These are phyloP conservation scores for Megaleporinus macrocephalus DNA, from an alignment of 2,113 vertebrate genomes.

Conservation along the genomic window DNA sequence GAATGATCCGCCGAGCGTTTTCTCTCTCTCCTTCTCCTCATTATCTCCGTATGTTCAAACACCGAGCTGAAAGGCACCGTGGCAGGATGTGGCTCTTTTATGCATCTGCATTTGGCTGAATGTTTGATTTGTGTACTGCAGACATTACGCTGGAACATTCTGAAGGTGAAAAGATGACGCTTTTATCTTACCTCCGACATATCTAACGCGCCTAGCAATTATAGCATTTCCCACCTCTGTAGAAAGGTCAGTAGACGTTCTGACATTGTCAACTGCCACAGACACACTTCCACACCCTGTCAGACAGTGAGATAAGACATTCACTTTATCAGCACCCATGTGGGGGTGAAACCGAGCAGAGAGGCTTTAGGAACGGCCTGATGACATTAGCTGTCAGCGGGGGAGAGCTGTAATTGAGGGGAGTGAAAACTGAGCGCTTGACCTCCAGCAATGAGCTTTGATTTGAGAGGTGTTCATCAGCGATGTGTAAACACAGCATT, in stretches of 20 bases:
- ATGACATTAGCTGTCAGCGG: constrained; percentile 37
- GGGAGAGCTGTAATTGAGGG: constrained; percentile 30
- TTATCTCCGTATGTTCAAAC: background rate
- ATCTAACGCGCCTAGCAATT: background rate
- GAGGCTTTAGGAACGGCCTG: constrained; percentile 20
- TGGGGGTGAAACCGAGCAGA: constrained; percentile 16
- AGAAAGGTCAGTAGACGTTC: background rate
- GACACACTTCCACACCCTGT: background rate
- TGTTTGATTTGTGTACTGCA: background rate
- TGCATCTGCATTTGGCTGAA: background rate
- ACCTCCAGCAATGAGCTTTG: constrained; percentile 23
- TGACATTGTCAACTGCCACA: background rate
- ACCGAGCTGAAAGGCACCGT: background rate
- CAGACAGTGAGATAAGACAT: constrained; percentile 30
- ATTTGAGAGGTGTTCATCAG: constrained; percentile 4
- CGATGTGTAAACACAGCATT: background rate
- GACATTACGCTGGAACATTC: background rate
- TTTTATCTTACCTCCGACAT: background rate
- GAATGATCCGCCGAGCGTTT: background rate
- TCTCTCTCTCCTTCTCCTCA: background rate
- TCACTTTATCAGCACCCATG: constrained; percentile 7
- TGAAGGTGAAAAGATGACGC: background rate
- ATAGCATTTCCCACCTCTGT: background rate
- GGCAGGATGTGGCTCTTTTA: background rate
- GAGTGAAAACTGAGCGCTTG: constrained; percentile 17